Conservation (phyloP, 2,113 vertebrate species). For the Zeus faber region DNA sequence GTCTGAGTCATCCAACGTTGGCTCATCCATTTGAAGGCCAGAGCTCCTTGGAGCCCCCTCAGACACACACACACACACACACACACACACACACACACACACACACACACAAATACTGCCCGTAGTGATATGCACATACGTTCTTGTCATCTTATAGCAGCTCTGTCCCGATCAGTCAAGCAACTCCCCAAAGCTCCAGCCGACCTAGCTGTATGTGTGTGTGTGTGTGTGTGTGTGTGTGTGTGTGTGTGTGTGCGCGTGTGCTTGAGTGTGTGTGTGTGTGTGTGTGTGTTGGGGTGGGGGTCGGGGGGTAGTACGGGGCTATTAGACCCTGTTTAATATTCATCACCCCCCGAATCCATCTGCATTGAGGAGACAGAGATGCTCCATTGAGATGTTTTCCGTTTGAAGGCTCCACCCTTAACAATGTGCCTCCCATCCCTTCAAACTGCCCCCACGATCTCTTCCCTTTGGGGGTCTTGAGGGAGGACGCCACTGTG, state of each 20-base stretch:
- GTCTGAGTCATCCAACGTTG: neutral
- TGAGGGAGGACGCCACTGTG: slow-evolving; percentile 12
- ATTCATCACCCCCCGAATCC: slow-evolving; percentile 31
- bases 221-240: too few relatives aligned
- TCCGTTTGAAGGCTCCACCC: slow-evolving; percentile 38
- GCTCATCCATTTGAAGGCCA: neutral
- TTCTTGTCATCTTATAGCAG: slow-evolving; percentile 11
- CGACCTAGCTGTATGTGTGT: too few relatives aligned
- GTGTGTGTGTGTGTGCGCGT: too few relatives aligned
- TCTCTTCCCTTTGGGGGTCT: slow-evolving; percentile 29
- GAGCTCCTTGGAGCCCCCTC: slow-evolving; percentile 38
- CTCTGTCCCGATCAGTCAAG: neutral
- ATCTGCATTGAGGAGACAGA: slow-evolving; percentile 20
- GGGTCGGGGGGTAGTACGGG: neutral
- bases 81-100: neutral
- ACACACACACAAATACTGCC: neutral
- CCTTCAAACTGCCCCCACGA: slow-evolving; percentile 28
- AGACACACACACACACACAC: neutral
- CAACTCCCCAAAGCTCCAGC: slow-evolving; percentile 7
- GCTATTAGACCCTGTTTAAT: slow-evolving; percentile 32
- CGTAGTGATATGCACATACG: neutral
- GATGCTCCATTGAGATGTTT: slow-evolving; percentile 41
- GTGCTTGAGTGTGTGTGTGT: too few relatives aligned
- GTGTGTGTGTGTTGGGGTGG: neutral
- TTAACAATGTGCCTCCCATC: slow-evolving; percentile 36